Evolutionary conservation across 2,888 invertebrate genomes (phyloP).

Genomic region (Macrosiphum euphorbiae): DNA sequence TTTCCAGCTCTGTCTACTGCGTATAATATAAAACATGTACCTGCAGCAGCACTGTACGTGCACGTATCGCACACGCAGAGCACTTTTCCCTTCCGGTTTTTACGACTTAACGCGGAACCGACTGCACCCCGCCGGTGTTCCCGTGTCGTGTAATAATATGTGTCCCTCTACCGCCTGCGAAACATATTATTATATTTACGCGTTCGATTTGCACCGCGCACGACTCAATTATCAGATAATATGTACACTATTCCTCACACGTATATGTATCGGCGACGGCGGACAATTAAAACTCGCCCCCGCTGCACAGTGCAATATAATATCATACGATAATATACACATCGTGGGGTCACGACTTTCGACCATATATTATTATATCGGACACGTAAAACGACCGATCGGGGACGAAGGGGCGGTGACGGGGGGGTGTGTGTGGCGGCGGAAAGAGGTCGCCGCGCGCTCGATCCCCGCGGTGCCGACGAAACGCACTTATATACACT

Average conservation of each 20-base stretch:
- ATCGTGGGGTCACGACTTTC: neutral
- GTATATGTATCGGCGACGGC: neutral
- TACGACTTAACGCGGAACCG: conserved; percentile 26
- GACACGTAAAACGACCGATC: neutral
- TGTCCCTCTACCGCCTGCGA: too few species aligned
- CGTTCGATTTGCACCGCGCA: neutral
- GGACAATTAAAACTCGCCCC: conserved; percentile 13
- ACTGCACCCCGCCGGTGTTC: neutral
- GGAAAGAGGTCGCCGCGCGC: neutral
- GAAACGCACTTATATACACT: neutral
- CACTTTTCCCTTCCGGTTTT: conserved; percentile 24
- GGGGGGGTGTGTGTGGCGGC: too few species aligned
- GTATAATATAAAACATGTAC: neutral
- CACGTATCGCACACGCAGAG: too few species aligned
- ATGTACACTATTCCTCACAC: neutral
- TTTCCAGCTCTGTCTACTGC: neutral
- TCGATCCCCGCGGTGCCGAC: conserved; percentile 16
- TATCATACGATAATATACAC: neutral
- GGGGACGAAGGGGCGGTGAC: neutral
- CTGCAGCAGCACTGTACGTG: neutral
- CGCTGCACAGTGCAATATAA: neutral
- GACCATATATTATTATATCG: neutral
- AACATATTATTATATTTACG: neutral
- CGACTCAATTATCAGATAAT: neutral
- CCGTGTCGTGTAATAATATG: neutral